Percentiles rank a stretch among this genome's conserved stretches.
These are phyloP conservation scores for Procambarus clarkii DNA, from an alignment of 1,140 invertebrate species.

Conservation along the genomic window DNA sequence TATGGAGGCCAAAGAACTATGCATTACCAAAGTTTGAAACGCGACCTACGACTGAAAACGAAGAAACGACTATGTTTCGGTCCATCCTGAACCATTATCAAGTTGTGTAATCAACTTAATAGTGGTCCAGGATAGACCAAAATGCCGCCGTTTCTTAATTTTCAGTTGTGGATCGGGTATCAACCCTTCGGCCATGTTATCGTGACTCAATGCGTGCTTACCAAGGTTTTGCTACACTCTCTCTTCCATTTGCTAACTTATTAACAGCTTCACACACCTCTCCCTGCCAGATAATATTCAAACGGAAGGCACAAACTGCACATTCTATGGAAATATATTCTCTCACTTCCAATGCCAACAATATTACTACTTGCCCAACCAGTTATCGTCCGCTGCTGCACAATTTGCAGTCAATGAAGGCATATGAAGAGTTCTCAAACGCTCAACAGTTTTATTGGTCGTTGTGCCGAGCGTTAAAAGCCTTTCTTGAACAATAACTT, in stretches of 20 bases:
- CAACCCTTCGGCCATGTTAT: too few species aligned
- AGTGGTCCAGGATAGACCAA: too few species aligned
- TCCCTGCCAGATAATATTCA: constrained; percentile 34
- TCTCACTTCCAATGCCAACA: background rate
- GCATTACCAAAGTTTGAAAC: too few species aligned
- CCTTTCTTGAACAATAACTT: constrained; percentile 11
- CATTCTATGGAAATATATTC: constrained; percentile 11
- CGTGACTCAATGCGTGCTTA: too few species aligned
- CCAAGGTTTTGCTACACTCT: background rate
- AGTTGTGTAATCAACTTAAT: too few species aligned
- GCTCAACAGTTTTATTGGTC: constrained; percentile 61
- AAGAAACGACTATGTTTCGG: too few species aligned
- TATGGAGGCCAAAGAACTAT: too few species aligned
- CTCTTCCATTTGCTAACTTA: background rate
- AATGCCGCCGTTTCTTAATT: too few species aligned
- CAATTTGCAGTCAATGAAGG: constrained; percentile 56
- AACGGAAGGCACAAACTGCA: constrained; percentile 45
- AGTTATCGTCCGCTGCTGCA: constrained; percentile 62
- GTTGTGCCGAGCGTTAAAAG: constrained; percentile 31
- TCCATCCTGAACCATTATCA: too few species aligned
- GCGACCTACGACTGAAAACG: too few species aligned
- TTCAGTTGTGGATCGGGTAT: too few species aligned
- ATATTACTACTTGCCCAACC: constrained; percentile 54
- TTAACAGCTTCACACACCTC: background rate
- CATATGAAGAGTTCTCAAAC: constrained; percentile 53